These are phyloP conservation scores for Candidula unifasciata DNA, from an alignment of 2,888 invertebrate genomes.

Conservation along the genomic window DNA sequence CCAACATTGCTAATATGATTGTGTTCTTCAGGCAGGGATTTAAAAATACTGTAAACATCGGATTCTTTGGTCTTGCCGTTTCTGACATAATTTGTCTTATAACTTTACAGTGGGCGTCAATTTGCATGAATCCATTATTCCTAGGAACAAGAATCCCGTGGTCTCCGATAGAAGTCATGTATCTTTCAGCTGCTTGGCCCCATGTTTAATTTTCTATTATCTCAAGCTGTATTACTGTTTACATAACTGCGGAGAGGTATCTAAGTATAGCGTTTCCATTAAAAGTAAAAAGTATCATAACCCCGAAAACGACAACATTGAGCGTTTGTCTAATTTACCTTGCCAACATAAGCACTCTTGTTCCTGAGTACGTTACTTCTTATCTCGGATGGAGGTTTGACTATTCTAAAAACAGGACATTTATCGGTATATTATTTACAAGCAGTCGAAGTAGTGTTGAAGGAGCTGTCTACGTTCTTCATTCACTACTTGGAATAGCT, in stretches of 20 bases:
- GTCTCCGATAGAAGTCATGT: neutral
- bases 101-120: neutral
- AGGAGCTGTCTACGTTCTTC: neutral
- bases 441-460: neutral
- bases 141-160: neutral
- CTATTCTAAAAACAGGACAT: neutral
- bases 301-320: neutral
- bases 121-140: constrained; percentile 29
- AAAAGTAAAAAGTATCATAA: constrained; percentile 26
- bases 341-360: neutral
- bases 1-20: constrained; percentile 23
- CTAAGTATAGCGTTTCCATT: constrained; percentile 18
- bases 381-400: constrained; percentile 3
- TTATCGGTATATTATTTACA: neutral
- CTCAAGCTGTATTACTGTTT: constrained; percentile 28
- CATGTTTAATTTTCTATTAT: constrained; percentile 9
- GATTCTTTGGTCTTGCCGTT: constrained; percentile 26
- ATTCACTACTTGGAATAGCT: neutral
- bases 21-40: constrained; percentile 38
- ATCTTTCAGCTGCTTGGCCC: neutral
- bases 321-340: neutral
- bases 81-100: constrained; percentile 20
- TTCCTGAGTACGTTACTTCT: constrained; percentile 10
- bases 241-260: constrained; percentile 30
- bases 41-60: constrained; percentile 24